Conservation (phyloP, 2,888 invertebrate species). For the Onchidella celtica region DNA sequence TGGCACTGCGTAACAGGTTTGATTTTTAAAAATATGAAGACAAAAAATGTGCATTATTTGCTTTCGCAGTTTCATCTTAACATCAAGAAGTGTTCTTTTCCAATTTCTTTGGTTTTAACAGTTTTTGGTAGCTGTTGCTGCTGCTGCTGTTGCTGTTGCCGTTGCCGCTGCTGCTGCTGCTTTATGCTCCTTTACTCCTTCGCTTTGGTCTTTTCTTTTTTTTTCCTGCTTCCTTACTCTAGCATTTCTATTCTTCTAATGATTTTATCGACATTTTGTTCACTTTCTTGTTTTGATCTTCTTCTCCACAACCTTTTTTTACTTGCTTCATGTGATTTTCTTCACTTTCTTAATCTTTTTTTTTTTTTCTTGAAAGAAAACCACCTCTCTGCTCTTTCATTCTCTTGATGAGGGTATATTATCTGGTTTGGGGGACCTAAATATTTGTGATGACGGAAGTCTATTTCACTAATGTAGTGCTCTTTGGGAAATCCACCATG, state of each 20-base stretch:
- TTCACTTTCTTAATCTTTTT: not conserved
- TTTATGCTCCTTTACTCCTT: not conserved
- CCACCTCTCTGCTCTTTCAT: not conserved
- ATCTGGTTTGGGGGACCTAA: too few species aligned
- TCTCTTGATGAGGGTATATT: too few species aligned
- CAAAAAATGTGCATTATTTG: too few species aligned
- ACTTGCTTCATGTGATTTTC: not conserved
- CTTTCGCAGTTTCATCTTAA: too few species aligned
- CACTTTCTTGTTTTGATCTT: not conserved
- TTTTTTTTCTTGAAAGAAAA: too few species aligned
- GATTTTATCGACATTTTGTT: too few species aligned
- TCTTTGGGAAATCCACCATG: too few species aligned
- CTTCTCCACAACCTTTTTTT: not conserved
- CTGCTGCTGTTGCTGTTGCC: not conserved
- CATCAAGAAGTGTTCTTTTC: not conserved
- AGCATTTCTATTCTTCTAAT: too few species aligned
- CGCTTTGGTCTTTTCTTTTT: not conserved
- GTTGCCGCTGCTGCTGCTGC: not conserved
- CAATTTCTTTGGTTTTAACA: not conserved
- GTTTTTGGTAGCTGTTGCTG: not conserved
- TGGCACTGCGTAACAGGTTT: too few species aligned
- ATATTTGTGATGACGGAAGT: too few species aligned
- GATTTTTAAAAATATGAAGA: too few species aligned
- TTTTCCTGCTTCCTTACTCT: not conserved
- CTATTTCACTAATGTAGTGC: too few species aligned